Conservation (phyloP, 2,113 vertebrate genomes). For the Merops nubicus region DNA sequence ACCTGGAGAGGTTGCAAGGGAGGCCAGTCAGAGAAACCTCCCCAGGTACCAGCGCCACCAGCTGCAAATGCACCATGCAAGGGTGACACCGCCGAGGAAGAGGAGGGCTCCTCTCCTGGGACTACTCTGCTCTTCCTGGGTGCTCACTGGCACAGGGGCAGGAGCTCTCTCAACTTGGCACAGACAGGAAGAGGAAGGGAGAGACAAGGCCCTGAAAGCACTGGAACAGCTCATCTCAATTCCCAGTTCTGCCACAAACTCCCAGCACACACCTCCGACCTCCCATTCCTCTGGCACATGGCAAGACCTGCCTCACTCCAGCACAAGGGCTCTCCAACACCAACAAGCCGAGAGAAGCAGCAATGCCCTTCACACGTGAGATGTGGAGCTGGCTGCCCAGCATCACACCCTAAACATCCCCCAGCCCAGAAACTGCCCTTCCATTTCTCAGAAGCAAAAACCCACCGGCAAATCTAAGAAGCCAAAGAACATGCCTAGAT, state of each 20-base stretch:
- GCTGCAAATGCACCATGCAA: constrained; percentile 69
- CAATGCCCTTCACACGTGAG: rapidly evolving
- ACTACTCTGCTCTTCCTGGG: constrained; percentile 14
- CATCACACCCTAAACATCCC: neutral
- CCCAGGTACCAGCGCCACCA: constrained; percentile 38
- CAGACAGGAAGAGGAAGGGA: rapidly evolving
- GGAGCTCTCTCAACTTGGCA: neutral
- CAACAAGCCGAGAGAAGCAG: neutral
- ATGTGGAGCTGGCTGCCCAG: rapidly evolving
- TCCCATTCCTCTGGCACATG: neutral
- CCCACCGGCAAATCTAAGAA: neutral
- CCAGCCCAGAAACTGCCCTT: neutral
- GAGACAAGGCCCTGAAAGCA: neutral
- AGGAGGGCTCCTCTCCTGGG: constrained; percentile 30
- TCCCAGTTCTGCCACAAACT: neutral
- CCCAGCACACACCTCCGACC: rapidly evolving
- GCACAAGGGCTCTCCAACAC: neutral
- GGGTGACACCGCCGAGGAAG: constrained; percentile 26
- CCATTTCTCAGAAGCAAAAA: neutral
- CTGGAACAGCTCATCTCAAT: rapidly evolving
- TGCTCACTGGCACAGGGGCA: neutral
- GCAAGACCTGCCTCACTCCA: neutral
- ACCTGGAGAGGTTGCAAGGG: constrained; percentile 75
- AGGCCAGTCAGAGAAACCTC: constrained; percentile 72
- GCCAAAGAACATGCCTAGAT: neutral